A percentile compares a stretch with the other conserved stretches of the same genome.
Conservation (phyloP, 2,888 invertebrate genomes). For the Torymus aiolomorphi region DNA sequence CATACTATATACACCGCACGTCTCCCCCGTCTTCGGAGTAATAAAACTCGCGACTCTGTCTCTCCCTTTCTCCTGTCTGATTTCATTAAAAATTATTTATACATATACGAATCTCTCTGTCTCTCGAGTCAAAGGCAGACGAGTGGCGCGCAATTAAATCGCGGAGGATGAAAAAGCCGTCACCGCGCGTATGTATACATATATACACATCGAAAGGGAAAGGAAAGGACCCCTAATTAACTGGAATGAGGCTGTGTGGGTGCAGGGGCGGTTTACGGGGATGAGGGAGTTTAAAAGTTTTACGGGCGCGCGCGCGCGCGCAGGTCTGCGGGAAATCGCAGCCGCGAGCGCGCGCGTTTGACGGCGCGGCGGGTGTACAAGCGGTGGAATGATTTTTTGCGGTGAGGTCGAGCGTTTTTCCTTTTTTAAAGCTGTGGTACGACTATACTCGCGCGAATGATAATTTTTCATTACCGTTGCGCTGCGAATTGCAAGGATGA, state of each 20-base stretch:
- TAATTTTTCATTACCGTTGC: too few species aligned
- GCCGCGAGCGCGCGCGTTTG: too few species aligned
- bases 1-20: too few species aligned
- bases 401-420: too few species aligned
- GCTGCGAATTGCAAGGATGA: too few species aligned
- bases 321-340: too few species aligned
- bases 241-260: conserved; percentile 48
- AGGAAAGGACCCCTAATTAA: conserved; percentile 46
- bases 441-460: too few species aligned
- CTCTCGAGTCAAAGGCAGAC: conserved; percentile 59
- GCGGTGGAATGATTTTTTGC: too few species aligned
- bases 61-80: conserved; percentile 45
- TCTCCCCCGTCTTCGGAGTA: conserved; percentile 33
- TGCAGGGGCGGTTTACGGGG: conserved; percentile 12
- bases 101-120: conserved; percentile 56
- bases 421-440: too few species aligned
- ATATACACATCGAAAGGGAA: conserved; percentile 40
- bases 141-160: conserved; percentile 61
- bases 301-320: neutral
- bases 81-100: conserved; percentile 62
- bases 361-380: too few species aligned
- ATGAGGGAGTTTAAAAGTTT: neutral
- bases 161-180: neutral
- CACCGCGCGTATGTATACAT: too few species aligned
- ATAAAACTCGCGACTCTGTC: conserved; percentile 9